A percentile compares a stretch with the other conserved stretches of the same genome.
These are phyloP conservation scores for Xenotilapia longispinis DNA, from an alignment of 2,113 vertebrate genomes.

Conservation along the genomic window DNA sequence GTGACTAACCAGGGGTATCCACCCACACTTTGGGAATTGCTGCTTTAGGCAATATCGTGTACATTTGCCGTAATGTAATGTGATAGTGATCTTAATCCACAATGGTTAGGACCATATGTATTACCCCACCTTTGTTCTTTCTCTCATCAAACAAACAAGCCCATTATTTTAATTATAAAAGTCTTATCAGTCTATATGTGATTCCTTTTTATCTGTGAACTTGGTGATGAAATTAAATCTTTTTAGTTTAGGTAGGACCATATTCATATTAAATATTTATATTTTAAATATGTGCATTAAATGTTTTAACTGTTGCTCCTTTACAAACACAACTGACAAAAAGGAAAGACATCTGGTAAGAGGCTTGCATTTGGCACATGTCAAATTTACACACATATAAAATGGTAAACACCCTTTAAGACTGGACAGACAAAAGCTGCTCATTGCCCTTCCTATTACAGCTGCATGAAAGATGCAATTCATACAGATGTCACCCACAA, in stretches of 20 bases:
- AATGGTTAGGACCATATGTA: not conserved
- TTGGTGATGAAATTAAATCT: not conserved
- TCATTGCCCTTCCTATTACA: constrained; percentile 73
- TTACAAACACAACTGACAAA: not conserved
- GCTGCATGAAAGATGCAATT: constrained; percentile 70
- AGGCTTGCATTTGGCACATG: constrained; percentile 54
- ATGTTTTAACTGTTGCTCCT: not conserved
- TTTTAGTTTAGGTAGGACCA: not conserved
- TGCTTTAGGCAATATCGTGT: not conserved
- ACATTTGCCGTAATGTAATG: not conserved
- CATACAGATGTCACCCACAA: constrained; percentile 41
- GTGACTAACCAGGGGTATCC: not conserved
- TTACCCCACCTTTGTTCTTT: not conserved
- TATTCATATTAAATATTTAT: not conserved
- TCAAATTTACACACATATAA: constrained; percentile 69
- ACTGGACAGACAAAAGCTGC: constrained; percentile 66
- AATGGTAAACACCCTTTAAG: constrained; percentile 69
- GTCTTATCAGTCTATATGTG: not conserved
- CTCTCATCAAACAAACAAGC: not conserved
- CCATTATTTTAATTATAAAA: not conserved
- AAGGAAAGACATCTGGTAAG: not conserved
- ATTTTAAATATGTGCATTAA: not conserved
- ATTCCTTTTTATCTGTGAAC: not conserved
- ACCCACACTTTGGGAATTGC: not conserved
- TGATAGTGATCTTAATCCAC: not conserved